Conservation (phyloP, 53 echinoderm and acorn worm genomes). For the Glandiceps talaboti region DNA sequence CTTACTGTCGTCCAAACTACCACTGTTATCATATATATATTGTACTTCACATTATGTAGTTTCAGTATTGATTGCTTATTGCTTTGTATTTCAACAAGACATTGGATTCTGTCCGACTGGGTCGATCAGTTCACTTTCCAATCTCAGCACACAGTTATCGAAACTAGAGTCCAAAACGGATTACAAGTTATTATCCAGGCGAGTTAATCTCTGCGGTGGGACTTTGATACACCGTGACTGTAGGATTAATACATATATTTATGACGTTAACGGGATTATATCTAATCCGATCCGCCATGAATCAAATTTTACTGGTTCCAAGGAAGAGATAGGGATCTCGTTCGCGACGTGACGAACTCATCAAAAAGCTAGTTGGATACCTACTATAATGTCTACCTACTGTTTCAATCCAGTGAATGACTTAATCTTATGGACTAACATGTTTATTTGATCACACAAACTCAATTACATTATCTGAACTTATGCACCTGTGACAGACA, state of each 20-base stretch:
- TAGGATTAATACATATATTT: background rate
- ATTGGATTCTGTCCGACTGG: too few species aligned
- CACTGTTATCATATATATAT: too few species aligned
- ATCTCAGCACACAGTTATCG: too few species aligned
- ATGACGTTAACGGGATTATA: background rate
- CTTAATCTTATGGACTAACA: background rate
- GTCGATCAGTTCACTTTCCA: too few species aligned
- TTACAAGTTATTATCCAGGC: background rate
- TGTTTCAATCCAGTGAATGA: background rate
- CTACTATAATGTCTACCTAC: background rate
- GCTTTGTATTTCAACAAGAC: too few species aligned
- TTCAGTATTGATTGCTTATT: too few species aligned
- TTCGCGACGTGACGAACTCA: background rate
- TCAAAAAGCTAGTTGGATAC: background rate
- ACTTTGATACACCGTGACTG: background rate
- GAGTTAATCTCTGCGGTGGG: background rate
- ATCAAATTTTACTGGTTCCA: background rate
- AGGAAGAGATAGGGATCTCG: background rate
- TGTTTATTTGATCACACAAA: constrained; percentile 24
- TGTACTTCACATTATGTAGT: too few species aligned
- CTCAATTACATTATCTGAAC: constrained; percentile 65
- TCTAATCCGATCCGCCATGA: background rate
- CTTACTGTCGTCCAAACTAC: too few species aligned
- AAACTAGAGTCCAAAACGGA: too few species aligned
- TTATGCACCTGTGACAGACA: constrained; percentile 47